Base-by-base conservation (phyloP, 2,888 invertebrate genomes). In the Drosophila imparisetae region DNA sequence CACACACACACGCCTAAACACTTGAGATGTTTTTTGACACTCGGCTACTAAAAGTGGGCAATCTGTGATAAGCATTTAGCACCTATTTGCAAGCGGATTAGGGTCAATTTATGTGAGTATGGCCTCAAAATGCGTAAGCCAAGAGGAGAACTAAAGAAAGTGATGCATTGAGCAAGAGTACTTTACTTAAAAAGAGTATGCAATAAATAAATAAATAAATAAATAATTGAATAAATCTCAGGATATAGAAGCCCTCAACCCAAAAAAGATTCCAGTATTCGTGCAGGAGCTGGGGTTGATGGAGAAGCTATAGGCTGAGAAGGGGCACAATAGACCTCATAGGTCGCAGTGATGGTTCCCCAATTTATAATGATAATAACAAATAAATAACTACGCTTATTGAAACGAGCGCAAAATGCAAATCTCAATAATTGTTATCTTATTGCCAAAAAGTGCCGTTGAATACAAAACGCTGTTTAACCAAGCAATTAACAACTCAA, bases 1-100 rank as follows among this genome's bases (percentile, higher is more conserved):
- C 38, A 18, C 24, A 54, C n/a, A 13, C 21, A 34, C n/a, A 50
- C 18, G 13, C 4, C 42, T 0, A 15, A 15, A 4, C 24, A 49
- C 27, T 27, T 10, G 0, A 27, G 62, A 27, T 27, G 4, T 42
- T 10, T 21, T 21, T 40, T 63, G 72, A 59, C 34, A 62, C 54
- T 61, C 61, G 45, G 63, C 64, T 58, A 57, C 54, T 49, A 34
- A 38, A 57, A 30, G n/a, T 62, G 45, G 55, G 29, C 58, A 62
- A 27, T 42, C 32, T 36, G 42, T 42, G 64, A 62, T 67, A 68
- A 72, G 62, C 58, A 59, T 42, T 45, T 32, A 21, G 15, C 24
- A 15, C 27, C 27, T 72, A 83, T 88, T 84, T 88, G 70, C 50
- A 63, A 70, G 32, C 8, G 72, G 62, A 73, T 80, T 83, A 80